Evolutionary conservation across 2,888 invertebrate genomes (phyloP), one percentile per base, ranked within the genome.

Genomic region (Apomyelois bistriatella): DNA sequence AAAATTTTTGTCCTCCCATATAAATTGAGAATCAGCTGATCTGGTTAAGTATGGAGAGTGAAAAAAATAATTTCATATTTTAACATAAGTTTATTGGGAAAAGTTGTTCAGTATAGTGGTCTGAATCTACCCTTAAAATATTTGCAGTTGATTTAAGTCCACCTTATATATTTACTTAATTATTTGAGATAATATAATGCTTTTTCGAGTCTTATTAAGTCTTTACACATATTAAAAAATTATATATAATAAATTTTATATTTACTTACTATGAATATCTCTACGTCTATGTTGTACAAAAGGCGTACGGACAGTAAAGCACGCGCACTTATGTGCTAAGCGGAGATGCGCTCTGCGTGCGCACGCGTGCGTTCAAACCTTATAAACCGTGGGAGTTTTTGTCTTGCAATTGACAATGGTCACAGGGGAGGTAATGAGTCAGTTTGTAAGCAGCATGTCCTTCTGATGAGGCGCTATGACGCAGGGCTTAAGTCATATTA

Each of bases 311-410:
- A 58, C 58, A 65, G 68, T 73, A 71, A 70, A 68, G 61, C 77
- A 78, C 77, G 59, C 57, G 62, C 82, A 78, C 84, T 66, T 68
- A 68, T 65, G 72, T 68, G 65, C 70, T 69, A 72, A 72, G 72
- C 67, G 76, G 78, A 81, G 88, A 86, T 85, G 86, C 82, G 82
- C 83, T 87, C 84, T 88, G 87, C 71, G 82, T 76, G 72, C 66
- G 72, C 73, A 68, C 74, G 74, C 76, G 72, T 76, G 74, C 79
- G 74, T 68, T 61, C 79, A 72, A 71, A 80, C 84, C 82, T 87
- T 90, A 87, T 89, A 90, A 85, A 79, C 86, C 86, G 88, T 88
- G 89, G 81, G 88, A 89, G 78, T 85, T 89, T 87, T 88, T 86
- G 85, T 84, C 79, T 82, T 79, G 70, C 80, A 82, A 85, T 81